Conservation (phyloP, 2,113 vertebrate species). For the Ceyx cyanopectus region DNA sequence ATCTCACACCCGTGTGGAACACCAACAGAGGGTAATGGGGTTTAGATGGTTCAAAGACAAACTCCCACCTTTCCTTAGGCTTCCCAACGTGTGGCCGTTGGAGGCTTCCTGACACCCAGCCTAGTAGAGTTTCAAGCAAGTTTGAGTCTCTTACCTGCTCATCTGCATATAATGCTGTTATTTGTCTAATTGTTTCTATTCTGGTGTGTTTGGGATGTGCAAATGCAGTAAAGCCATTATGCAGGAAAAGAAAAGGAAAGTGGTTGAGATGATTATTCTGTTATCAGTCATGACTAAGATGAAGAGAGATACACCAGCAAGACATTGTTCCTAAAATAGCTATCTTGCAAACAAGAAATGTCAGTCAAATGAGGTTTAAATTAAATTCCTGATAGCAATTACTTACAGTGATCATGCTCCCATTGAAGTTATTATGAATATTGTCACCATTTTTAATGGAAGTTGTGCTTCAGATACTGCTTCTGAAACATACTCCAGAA, state of each 20-base stretch:
- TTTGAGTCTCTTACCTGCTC: constrained; percentile 33
- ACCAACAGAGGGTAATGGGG: neutral
- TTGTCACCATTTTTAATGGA: constrained; percentile 39
- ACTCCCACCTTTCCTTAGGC: neutral
- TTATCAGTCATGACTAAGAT: constrained; percentile 76
- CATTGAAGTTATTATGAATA: constrained; percentile 40
- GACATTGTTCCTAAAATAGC: constrained; percentile 73
- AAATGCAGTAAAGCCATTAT: constrained; percentile 55
- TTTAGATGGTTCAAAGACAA: neutral
- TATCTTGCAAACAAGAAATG: constrained; percentile 68
- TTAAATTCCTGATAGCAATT: constrained; percentile 59
- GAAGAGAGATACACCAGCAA: constrained; percentile 64
- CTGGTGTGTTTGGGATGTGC: constrained; percentile 49
- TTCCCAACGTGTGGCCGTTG: neutral
- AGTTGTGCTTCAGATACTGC: neutral
- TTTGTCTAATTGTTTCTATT: constrained; percentile 69
- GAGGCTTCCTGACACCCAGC: neutral
- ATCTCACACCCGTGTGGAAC: neutral
- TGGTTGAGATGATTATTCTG: constrained; percentile 63
- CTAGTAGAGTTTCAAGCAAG: neutral
- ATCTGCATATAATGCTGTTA: constrained; percentile 44
- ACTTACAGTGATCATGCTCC: constrained; percentile 47
- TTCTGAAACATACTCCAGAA: neutral
- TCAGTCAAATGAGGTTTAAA: constrained; percentile 61
- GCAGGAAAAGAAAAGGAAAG: constrained; percentile 58